These are phyloP conservation scores for Monopis laevigella DNA, from an alignment of 2,888 invertebrate species.

Conservation along the genomic window DNA sequence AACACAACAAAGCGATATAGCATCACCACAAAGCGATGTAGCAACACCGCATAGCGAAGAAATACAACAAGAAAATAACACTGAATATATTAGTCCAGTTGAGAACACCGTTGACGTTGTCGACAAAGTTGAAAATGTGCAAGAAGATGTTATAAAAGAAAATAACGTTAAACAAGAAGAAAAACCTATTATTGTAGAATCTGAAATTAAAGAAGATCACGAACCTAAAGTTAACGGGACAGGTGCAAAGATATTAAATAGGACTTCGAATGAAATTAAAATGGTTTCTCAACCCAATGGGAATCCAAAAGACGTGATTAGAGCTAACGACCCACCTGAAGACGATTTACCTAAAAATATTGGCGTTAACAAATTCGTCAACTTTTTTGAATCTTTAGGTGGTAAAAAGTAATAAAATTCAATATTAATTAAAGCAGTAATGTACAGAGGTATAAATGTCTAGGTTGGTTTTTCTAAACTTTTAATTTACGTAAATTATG, in stretches of 20 bases:
- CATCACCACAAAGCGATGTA: background rate
- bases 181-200: too few relatives aligned
- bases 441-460: background rate
- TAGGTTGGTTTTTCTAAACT: too few relatives aligned
- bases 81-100: too few relatives aligned
- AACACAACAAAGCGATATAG: background rate
- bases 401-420: constrained; percentile 42
- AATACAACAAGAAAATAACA: too few relatives aligned
- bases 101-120: background rate
- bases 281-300: constrained; percentile 27
- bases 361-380: constrained; percentile 58
- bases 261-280: constrained; percentile 3
- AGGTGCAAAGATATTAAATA: background rate
- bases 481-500: too few relatives aligned
- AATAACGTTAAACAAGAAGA: background rate
- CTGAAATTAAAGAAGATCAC: too few relatives aligned
- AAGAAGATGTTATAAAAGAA: background rate
- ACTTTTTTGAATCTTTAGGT: constrained; percentile 58
- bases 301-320: constrained; percentile 47
- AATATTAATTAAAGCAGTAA: constrained; percentile 12
- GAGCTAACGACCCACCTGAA: constrained; percentile 57
- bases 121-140: background rate
- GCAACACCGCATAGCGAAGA: background rate
- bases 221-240: background rate
- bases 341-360: constrained; percentile 59